These are phyloP conservation scores for Lophura nycthemera DNA, from an alignment of 2,113 vertebrate species.

Conservation along the genomic window DNA sequence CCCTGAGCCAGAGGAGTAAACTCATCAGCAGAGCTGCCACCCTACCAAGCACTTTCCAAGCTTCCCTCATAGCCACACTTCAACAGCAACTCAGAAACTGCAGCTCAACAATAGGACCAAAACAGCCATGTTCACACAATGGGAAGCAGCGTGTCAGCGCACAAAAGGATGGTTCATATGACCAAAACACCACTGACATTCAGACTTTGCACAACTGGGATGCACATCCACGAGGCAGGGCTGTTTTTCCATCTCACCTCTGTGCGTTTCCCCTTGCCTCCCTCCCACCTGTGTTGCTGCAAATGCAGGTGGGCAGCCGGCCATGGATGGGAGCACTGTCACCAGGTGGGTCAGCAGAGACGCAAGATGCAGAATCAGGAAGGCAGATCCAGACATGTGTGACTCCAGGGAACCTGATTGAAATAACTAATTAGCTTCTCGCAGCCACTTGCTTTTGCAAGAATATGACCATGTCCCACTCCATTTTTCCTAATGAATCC, in stretches of 20 bases:
- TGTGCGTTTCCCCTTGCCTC: accelerated
- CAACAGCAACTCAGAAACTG: neutral
- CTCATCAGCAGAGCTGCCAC: neutral
- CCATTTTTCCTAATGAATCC: slow-evolving; percentile 18
- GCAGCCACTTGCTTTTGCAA: neutral
- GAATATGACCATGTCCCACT: neutral
- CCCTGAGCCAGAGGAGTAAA: neutral
- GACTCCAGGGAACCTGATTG: slow-evolving; percentile 34
- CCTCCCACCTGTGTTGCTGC: neutral
- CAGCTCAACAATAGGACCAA: neutral
- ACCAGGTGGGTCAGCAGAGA: neutral
- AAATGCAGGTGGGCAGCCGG: neutral
- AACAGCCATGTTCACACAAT: accelerated
- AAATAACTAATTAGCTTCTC: slow-evolving; percentile 59
- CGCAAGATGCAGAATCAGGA: neutral
- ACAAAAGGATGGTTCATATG: neutral
- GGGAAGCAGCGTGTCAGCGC: neutral
- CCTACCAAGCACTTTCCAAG: neutral
- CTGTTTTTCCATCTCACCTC: neutral
- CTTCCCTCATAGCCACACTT: neutral
- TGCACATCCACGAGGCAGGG: neutral
- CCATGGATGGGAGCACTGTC: neutral
- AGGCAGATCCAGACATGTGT: slow-evolving; percentile 37
- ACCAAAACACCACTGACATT: neutral
- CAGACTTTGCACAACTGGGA: neutral